phyloP scores from a whole-genome alignment of 2,888 invertebrate genomes.

The Branchinecta sandiegonensis region DNA sequence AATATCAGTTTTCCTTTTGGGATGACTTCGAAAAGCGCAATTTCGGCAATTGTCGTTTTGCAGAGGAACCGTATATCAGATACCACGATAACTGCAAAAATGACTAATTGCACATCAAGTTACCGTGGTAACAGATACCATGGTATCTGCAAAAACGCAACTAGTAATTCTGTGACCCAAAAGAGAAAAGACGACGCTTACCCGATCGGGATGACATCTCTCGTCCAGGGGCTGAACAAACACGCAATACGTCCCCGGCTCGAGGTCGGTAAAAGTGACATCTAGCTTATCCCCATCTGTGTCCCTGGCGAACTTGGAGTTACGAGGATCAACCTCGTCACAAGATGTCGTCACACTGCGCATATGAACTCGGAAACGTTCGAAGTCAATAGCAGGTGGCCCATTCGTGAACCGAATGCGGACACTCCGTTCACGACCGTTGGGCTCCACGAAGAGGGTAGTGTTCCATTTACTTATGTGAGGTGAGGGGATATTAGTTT shows the following conservation, averaged over 20 bases:
- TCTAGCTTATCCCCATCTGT: neutral
- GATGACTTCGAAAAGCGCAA: too few relatives aligned
- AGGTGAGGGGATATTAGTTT: neutral
- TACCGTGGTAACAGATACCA: too few relatives aligned
- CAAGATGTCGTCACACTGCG: neutral
- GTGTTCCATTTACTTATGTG: neutral
- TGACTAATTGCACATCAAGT: too few relatives aligned
- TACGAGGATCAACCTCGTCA: neutral
- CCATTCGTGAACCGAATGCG: neutral
- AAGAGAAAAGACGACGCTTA: neutral
- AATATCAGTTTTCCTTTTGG: too few relatives aligned
- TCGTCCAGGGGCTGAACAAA: constrained; percentile 4
- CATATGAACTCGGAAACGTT: neutral
- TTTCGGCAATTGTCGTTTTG: too few relatives aligned
- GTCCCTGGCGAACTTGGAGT: neutral
- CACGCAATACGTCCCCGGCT: constrained; percentile 4
- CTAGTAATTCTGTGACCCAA: neutral
- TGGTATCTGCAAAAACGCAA: too few relatives aligned
- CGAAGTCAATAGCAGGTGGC: neutral
- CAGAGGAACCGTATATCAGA: too few relatives aligned
- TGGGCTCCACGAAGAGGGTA: neutral
- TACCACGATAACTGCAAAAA: too few relatives aligned
- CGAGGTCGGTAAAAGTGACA: neutral
- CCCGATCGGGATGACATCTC: constrained; percentile 9
- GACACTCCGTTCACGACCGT: neutral